Base-by-base conservation (phyloP, 2,113 vertebrate species). In the Vulpes ferrilata region DNA sequence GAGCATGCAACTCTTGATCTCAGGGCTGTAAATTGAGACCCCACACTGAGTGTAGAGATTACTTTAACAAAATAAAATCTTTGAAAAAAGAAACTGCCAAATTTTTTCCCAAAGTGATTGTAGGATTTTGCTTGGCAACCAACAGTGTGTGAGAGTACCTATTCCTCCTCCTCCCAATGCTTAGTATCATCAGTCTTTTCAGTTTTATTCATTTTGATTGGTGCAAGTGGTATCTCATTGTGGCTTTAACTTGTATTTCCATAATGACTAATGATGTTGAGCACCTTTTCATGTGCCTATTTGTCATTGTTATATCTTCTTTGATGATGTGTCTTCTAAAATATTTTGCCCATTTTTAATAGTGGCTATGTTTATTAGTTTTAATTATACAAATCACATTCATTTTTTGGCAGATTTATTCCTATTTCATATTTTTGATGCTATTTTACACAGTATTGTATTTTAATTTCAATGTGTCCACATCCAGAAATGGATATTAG, bases 401-500 rank as follows among this genome's bases (percentile, higher is more conserved):
- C 69, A 48, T 53, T 67, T 67, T 88, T 55, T 92, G 76, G 23
- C 7, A 81, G 22, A 38, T 71, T 80, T 95, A 87, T 92, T 62
- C 67, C 38, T 80, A 43, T 38, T 84, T 67, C 25, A 27, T 87
- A 79, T 80, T 95, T 93, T 93, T 71, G 35, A 73, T 35, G 64
- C 32, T 87, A 22, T n/a, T 73, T 3, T n/a, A 48, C 27, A n/a
- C 60, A 35, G 9, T 35, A 80, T 69, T 55, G 2, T 69, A 82
- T 81, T 92, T 87, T 73, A 91, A 80, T 86, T 85, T 95, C 38
- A 80, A 55, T 87, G 79, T 71, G 84, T 43, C 43, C 43, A 43
- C 43, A 43, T 43, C 43, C 23, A 74, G 67, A 83, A 74, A 74
- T 74, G 11, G 20, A 64, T 74, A 84, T 55, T 74, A 53, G 38